Evolutionary conservation across 2,113 vertebrate genomes (phyloP).

Genomic region (Corydoras sp.): DNA sequence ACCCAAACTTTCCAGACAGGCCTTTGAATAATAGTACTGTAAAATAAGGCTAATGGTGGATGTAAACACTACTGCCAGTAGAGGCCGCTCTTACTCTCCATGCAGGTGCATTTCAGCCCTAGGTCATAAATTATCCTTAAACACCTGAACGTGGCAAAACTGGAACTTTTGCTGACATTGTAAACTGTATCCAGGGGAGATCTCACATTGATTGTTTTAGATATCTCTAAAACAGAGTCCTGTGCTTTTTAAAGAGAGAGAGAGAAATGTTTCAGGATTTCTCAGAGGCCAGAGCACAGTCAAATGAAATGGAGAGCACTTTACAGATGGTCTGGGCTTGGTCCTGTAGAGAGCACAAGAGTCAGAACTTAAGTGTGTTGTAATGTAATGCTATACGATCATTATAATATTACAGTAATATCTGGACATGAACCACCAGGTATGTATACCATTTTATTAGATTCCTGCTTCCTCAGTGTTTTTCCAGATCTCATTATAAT

Average conservation of each 20-base stretch:
- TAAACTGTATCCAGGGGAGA: slow-evolving; percentile 22
- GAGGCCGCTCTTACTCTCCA: slow-evolving; percentile 1
- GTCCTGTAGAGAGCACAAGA: slow-evolving; percentile 65
- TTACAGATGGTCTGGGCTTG: slow-evolving; percentile 97
- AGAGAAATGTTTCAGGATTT: slow-evolving; percentile 70
- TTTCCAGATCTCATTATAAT: too few relatives aligned
- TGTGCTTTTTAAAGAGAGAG: background rate
- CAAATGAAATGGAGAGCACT: slow-evolving; percentile 86
- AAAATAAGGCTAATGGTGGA: background rate
- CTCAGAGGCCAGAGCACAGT: slow-evolving; percentile 79
- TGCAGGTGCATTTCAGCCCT: too few relatives aligned
- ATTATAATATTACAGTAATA: too few relatives aligned
- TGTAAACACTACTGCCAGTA: slow-evolving; percentile 21
- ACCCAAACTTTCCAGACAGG: slow-evolving; percentile 11
- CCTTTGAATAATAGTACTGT: slow-evolving; percentile 10
- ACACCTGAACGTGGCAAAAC: background rate
- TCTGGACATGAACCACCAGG: too few relatives aligned
- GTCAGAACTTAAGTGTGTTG: background rate
- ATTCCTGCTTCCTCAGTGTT: too few relatives aligned
- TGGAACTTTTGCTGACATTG: slow-evolving; percentile 1
- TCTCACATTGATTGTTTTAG: background rate
- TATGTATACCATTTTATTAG: too few relatives aligned
- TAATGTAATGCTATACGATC: too few relatives aligned
- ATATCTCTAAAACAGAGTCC: background rate
- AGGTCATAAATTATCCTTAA: background rate